Evolutionary conservation across 2,797 vertebrate genomes (phyloP), one percentile per base, ranked within the genome.

Genomic region (Neosilurus hyrtlii): DNA sequence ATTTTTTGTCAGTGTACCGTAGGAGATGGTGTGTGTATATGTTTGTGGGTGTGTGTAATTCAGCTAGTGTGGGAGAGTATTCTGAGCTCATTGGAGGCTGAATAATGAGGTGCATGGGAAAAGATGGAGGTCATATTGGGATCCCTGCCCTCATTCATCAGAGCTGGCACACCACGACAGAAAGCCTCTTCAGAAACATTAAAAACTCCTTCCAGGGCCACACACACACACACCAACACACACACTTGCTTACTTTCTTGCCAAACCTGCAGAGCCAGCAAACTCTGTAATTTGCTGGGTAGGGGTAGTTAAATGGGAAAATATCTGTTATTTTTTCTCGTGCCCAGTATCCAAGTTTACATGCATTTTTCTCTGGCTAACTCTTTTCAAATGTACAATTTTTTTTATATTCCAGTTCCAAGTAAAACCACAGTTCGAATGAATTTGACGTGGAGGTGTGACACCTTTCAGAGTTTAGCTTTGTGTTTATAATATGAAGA

Each of bases 141-240:
- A 88, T 88, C 83, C 84, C 79, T 88, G 88, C 85, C 82, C 87
- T 87, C 85, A 87, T 89, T 89, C 88, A 88, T 89, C 87, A 89
- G 82, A 71, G 82, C 84, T 86, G 84, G 88, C 87, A 65, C 61
- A 56, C 85, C 80, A 84, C 83, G 88, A 89, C 83, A 86, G 83
- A 87, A 85, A 86, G 70, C 77, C 86, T 88, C 84, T 87, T 87
- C 82, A 88, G 86, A 89, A 89, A 86, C 84, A 87, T 85, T 84
- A 87, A 88, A 86, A 87, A 83, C 82, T 79, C 75, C 85, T 88
- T 87, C 84, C 85, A 85, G 79, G 89, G 87, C 90, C 88, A 89
- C 86, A 86, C 87, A 84, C 86, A 84, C 76, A 51, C 59, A 68
- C 72, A 75, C 66, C 52, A 66, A 49, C 77, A 76, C 70, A 79